Evolutionary conservation across 2,888 invertebrate species (phyloP).

Genomic region (Metallyticus violacea): DNA sequence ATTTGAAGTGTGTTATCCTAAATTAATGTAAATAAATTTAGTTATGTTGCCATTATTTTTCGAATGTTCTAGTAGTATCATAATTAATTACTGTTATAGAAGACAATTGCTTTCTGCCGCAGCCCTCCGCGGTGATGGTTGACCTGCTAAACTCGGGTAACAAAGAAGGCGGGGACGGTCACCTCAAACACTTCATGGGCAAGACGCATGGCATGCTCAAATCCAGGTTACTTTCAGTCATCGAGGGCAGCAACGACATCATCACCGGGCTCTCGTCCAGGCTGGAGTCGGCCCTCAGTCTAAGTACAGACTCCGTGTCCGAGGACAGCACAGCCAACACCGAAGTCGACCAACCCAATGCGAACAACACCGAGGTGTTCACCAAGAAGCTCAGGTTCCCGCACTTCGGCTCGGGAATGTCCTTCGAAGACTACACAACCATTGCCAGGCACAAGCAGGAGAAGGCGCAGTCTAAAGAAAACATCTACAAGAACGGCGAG

Average conservation of each 20-base stretch:
- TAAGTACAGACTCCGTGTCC: conserved; percentile 36
- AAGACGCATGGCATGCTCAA: conserved; percentile 49
- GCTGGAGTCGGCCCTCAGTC: conserved; percentile 39
- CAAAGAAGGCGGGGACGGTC: conserved; percentile 38
- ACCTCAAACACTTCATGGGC: conserved; percentile 50
- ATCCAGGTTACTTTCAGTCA: conserved; percentile 50
- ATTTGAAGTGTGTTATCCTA: too few species aligned
- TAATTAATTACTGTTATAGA: too few species aligned
- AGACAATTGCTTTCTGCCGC: too few species aligned
- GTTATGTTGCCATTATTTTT: too few species aligned
- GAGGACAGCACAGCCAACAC: conserved; percentile 17
- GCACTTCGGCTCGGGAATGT: conserved; percentile 42
- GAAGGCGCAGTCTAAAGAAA: conserved; percentile 3
- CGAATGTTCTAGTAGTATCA: too few species aligned
- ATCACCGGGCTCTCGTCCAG: conserved; percentile 42
- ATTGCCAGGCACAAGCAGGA: conserved; percentile 45
- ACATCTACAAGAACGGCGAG: not conserved
- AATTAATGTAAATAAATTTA: too few species aligned
- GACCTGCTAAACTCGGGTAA: conserved; percentile 33
- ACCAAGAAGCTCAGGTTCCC: conserved; percentile 22
- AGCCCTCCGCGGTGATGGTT: conserved; percentile 34
- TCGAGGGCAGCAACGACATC: conserved; percentile 52
- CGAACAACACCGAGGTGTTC: conserved; percentile 10
- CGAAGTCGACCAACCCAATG: not conserved
- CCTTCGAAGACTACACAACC: conserved; percentile 47